Percentiles rank a stretch among this genome's conserved stretches.
Evolutionary conservation across 2,888 invertebrate genomes (phyloP).

Genomic region (Lutraria lutraria): DNA sequence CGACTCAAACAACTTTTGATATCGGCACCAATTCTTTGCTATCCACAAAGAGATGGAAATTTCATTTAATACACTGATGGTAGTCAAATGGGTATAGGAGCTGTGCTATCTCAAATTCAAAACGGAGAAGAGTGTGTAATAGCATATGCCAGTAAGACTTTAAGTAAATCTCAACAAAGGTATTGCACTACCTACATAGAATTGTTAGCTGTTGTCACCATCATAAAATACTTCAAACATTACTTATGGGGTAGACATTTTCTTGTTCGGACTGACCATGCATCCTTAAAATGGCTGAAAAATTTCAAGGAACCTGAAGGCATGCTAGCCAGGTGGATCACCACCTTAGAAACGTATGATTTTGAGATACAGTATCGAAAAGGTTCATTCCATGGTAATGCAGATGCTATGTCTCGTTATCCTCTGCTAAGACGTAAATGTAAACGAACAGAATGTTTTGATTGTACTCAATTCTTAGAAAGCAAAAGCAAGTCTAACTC

Average conservation of each 20-base stretch:
- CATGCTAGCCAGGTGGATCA: constrained; percentile 19
- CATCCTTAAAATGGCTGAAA: background rate
- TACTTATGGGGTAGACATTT: constrained; percentile 17
- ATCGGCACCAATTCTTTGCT: background rate
- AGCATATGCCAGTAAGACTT: constrained; percentile 16
- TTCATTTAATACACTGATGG: constrained; percentile 24
- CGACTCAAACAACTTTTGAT: too few relatives aligned
- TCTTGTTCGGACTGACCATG: background rate
- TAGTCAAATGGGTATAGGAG: constrained; percentile 15
- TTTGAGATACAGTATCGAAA: background rate
- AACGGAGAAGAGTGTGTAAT: constrained; percentile 28
- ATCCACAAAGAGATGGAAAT: background rate
- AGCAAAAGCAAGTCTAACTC: too few relatives aligned
- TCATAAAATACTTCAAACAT: constrained; percentile 13
- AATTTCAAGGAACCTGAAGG: constrained; percentile 35
- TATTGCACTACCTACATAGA: constrained; percentile 26
- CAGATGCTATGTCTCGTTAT: background rate
- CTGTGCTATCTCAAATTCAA: constrained; percentile 18
- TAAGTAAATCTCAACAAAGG: background rate
- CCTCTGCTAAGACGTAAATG: background rate
- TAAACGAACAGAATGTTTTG: constrained; percentile 34
- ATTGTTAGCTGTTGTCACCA: constrained; percentile 7
- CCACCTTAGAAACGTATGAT: background rate
- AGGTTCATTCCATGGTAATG: constrained; percentile 24
- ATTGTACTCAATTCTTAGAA: background rate